Evolutionary conservation across 2,888 invertebrate species (phyloP), one percentile per base, ranked within the genome.

Genomic region (Noctua comes): DNA sequence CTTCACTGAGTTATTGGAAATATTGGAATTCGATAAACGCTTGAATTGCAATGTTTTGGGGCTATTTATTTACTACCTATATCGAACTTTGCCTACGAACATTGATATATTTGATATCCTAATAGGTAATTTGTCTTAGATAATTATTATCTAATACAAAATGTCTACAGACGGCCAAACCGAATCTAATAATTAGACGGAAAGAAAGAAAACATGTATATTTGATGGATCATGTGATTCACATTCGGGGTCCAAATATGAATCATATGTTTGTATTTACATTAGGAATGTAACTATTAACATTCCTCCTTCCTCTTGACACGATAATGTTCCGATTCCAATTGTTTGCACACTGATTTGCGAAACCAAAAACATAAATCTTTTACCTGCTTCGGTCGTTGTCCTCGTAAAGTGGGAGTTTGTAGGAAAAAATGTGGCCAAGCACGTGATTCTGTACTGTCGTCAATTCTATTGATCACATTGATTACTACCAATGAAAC

Each of bases 401-500:
- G 62, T 59, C 48, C 64, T 72, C 64, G n/a, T 72, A 57, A 69
- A 68, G 8, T 46, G 24, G 31, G 54, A 43, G 40, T 21, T 51
- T 24, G 40, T 64, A 43, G 16, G 51, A 62, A 62, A 64, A 79
- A 72, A 68, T 73, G 16, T 59, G n/a, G 31, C 24, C 24, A 40
- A 68, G 0, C 76, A 65, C 36, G 59, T 73, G 59, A 71, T 64
- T 69, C 59, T 70, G 43, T 74, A 73, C 59, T 46, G 43, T 72
- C 68, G n/a, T 64, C 54, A 74, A 72, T 54, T 75, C 48, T 77
- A 79, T 70, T 69, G n/a, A 80, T 77, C 21, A 69, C 72, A 84
- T 82, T 78, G 72, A 87, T 87, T 87, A 85, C 80, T 83, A 80
- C 80, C 65, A 87, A 83, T 85, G 64, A 48, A 87, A 73, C 71